A percentile compares a stretch with the other conserved stretches of the same genome.
Conservation (phyloP, 1,140 invertebrate genomes). For the Habropoda laboriosa region DNA sequence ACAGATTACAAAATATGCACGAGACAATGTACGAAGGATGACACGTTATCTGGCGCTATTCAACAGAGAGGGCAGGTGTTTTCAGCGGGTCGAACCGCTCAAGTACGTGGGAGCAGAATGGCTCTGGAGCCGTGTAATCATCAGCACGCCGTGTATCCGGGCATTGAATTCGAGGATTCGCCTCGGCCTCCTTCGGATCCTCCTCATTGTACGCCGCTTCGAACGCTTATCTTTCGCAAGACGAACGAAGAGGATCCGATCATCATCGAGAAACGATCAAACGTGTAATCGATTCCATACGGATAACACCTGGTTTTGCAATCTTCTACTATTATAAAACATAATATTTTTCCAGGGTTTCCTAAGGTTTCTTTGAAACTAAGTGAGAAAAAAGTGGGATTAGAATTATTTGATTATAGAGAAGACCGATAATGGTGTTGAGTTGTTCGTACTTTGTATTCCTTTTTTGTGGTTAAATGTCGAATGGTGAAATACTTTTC, state of each 20-base stretch:
- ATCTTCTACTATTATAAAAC: neutral
- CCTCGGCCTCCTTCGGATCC: slow-evolving; percentile 28
- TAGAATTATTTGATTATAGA: neutral
- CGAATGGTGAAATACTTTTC: too few species aligned
- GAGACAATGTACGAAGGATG: slow-evolving; percentile 31
- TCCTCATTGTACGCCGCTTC: slow-evolving; percentile 42
- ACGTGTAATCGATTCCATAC: slow-evolving; percentile 10
- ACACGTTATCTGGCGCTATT: slow-evolving; percentile 10
- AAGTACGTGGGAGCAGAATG: slow-evolving; percentile 36
- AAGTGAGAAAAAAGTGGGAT: too few species aligned
- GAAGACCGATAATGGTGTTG: neutral
- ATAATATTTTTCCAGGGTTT: neutral
- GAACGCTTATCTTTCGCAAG: slow-evolving; percentile 34
- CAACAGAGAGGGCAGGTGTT: neutral
- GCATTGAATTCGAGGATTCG: slow-evolving; percentile 68
- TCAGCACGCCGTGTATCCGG: slow-evolving; percentile 73
- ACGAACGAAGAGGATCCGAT: slow-evolving; percentile 12
- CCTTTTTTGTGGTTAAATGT: too few species aligned
- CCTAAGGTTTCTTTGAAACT: too few species aligned
- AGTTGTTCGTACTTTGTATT: too few species aligned
- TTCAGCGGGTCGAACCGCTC: slow-evolving; percentile 13
- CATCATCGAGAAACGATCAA: slow-evolving; percentile 3
- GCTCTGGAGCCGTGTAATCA: slow-evolving; percentile 63
- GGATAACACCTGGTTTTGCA: neutral
- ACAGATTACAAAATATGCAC: slow-evolving; percentile 21